Base-by-base conservation (phyloP, 2,113 vertebrate genomes). In the Scopus umbretta region DNA sequence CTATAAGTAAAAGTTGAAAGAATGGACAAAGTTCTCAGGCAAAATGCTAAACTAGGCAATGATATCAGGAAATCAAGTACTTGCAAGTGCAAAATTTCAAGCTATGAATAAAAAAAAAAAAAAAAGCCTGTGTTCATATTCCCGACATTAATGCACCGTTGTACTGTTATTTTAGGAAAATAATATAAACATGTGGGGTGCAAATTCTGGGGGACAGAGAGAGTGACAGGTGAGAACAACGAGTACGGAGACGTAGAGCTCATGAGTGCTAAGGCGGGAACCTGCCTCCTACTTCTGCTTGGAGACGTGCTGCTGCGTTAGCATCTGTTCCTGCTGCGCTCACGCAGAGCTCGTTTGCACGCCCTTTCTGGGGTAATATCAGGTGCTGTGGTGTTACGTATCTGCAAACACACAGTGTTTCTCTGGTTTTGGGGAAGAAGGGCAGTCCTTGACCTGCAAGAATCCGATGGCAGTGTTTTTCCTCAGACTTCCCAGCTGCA, bases 331-430 rank as follows among this genome's bases (percentile, higher is more conserved):
- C 78, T 18, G 9, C n/a, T 13, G 6, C 2, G 2, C 25, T 27
- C 43, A 2, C 23, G 0, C 14, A 0, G 16, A 5, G 36, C 16
- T 20, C 19, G 5, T 18, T 61, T 13, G 26, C 56, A 5, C 1
- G 4, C 20, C 53, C 40, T 42, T n/a, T 7, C 40, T 3, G 3
- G 42, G 66, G 4, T 5, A 17, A 1, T 21, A 3, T 2, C 86
- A 8, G 62, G 26, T 18, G 59, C 17, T 30, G 42, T 3, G 19
- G 15, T 40, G 27, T 13, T 10, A 4, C 0, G 2, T 26, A 3
- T 10, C 59, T 23, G 38, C 72, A 3, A 38, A 70, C 36, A 9
- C 34, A 2, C 47, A 7, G 15, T 11, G 1, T 22, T 18, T 10
- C 23, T 3, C 9, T 22, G 11, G 2, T 13, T 30, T 30, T 29